A percentile compares a stretch with the other conserved stretches of the same genome.
Evolutionary conservation across 2,888 invertebrate species (phyloP).

Genomic region (Lasioglossum calceatum): DNA sequence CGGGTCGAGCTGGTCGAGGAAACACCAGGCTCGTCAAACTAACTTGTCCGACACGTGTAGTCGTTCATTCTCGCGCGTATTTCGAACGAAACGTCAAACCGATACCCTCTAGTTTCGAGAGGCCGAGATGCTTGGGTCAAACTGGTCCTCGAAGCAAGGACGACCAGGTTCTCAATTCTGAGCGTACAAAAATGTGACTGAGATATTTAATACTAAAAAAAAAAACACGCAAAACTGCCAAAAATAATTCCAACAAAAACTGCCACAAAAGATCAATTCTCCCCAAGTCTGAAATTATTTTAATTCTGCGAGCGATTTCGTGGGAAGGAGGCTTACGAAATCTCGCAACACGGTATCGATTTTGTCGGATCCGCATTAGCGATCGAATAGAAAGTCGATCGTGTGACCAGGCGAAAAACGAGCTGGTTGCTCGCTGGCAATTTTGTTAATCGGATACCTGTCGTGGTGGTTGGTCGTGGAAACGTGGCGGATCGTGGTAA

Average conservation of each 20-base stretch:
- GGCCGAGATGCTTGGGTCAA: background rate
- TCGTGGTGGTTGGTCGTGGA: background rate
- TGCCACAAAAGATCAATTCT: background rate
- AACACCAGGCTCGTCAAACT: constrained; percentile 57
- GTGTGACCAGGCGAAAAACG: constrained; percentile 1
- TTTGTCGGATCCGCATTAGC: constrained; percentile 2
- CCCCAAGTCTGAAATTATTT: background rate
- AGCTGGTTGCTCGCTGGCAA: background rate
- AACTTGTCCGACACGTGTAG: constrained; percentile 23
- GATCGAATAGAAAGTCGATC: constrained; percentile 17
- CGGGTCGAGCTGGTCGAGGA: constrained; percentile 78
- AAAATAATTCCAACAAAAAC: background rate
- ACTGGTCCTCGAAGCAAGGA: background rate
- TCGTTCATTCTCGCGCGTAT: constrained; percentile 16
- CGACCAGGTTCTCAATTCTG: too few relatives aligned
- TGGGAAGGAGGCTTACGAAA: background rate
- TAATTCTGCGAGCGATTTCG: background rate
- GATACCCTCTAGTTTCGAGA: background rate
- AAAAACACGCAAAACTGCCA: background rate
- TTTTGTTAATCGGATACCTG: background rate
- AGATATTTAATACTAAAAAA: too few relatives aligned
- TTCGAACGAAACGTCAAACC: background rate
- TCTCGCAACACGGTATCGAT: background rate
- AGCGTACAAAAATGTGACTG: too few relatives aligned
- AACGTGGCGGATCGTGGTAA: background rate